Evolutionary conservation across 2,888 invertebrate species (phyloP).

Genomic region (Argynnis bischoffii): DNA sequence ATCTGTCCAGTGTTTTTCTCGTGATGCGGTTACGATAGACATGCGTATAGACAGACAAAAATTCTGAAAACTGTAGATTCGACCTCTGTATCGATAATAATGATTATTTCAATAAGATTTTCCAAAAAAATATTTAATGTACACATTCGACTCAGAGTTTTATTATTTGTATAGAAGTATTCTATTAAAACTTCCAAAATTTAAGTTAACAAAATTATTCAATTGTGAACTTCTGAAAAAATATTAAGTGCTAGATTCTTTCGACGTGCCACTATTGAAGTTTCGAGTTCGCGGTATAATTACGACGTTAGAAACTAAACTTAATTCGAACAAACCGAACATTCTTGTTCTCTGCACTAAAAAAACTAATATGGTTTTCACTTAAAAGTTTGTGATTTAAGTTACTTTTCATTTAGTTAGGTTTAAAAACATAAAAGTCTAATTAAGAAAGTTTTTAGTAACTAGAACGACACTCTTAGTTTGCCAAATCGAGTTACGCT

Average conservation of each 20-base stretch:
- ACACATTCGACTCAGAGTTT: too few species aligned
- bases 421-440: conserved; percentile 40
- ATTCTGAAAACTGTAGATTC: too few species aligned
- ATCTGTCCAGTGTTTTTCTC: too few species aligned
- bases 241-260: background rate
- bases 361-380: conserved; percentile 35
- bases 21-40: too few species aligned
- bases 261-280: background rate
- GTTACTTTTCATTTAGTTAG: conserved; percentile 21
- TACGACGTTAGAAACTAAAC: background rate
- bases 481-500: conserved; percentile 33
- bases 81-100: too few species aligned
- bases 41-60: too few species aligned
- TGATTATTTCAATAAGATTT: too few species aligned
- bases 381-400: conserved; percentile 29
- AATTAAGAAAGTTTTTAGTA: conserved; percentile 41
- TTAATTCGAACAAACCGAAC: background rate
- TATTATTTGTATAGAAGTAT: too few species aligned
- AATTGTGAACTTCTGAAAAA: conserved; percentile 3
- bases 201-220: background rate
- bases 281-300: conserved; percentile 1
- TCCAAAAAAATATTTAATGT: too few species aligned
- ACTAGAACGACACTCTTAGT: conserved; percentile 31
- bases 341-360: conserved; percentile 6
- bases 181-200: too few species aligned